These are phyloP conservation scores for Hemicordylus capensis DNA, from an alignment of 2,113 vertebrate species.

Conservation along the genomic window DNA sequence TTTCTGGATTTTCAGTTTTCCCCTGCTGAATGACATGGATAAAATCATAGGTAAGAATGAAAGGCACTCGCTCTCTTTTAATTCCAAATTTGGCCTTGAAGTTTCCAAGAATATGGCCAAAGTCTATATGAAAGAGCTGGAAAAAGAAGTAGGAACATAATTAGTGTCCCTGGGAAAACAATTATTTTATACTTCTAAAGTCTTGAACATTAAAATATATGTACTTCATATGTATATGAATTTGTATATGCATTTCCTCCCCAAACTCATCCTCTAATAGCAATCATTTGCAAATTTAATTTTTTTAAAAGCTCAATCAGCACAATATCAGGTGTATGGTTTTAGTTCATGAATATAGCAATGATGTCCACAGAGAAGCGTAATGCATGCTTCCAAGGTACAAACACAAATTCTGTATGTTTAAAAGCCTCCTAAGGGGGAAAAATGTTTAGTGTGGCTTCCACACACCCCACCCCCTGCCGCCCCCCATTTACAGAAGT, in stretches of 20 bases:
- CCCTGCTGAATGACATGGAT: conserved; percentile 99
- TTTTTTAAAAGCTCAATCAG: neutral
- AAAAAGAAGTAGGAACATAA: conserved; percentile 30
- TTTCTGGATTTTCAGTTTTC: conserved; percentile 96
- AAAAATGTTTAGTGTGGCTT: neutral
- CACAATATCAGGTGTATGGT: neutral
- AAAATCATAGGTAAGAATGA: conserved; percentile 99
- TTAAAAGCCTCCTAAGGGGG: neutral
- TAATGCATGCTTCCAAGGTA: neutral
- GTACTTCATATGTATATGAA: too few relatives aligned
- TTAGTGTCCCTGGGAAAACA: neutral
- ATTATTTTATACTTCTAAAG: conserved; percentile 9
- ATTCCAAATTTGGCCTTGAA: conserved; percentile 99
- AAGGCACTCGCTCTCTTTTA: conserved; percentile 97
- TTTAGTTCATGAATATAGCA: neutral
- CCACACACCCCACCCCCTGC: too few relatives aligned
- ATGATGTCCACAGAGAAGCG: neutral
- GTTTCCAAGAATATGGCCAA: conserved; percentile 98
- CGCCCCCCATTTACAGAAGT: neutral
- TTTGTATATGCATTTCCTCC: too few relatives aligned
- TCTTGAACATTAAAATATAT: neutral
- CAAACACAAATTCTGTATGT: neutral
- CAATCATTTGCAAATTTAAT: neutral
- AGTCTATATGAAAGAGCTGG: conserved; percentile 98
- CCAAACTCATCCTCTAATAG: neutral